Base-by-base conservation (phyloP, 2,888 invertebrate genomes). In the Coleophora flavipennella region DNA sequence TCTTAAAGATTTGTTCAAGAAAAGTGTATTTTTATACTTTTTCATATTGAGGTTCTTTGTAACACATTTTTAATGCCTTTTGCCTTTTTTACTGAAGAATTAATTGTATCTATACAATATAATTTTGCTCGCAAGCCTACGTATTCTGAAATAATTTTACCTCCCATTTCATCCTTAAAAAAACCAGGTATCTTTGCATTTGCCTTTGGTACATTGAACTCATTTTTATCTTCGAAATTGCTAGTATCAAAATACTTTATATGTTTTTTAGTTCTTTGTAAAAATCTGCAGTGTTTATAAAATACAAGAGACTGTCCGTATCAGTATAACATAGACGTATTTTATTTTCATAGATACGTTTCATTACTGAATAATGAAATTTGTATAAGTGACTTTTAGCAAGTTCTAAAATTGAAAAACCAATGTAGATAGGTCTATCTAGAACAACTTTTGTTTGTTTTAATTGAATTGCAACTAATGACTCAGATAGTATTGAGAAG, bases 161-260 rank as follows among this genome's bases (percentile, higher is more conserved):
- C 44, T 25, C 41, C 39, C 39, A 47, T 28, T 32, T 47, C 47
- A 40, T 47, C 44, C 27, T 46, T 44, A 14, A 44, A 43, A 36
- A 20, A 36, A 1, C 46, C 46, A 6, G 46, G 46, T 14, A 43
- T 31, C 40, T 41, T 43, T 10, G 32, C 33, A 31, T 46, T 44
- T 3, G 32, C 28, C 35, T n/a, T 13, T 8, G 41, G 39, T 13
- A 48, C 28, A 10, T 29, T 10, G 34, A 35, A 38, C 1, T 13
- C 25, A 38, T 48, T 44, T 26, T 45, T 27, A 6, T 2, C 0
- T 8, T 11, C 9, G 38, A 40, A 45, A 35, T 48, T 48, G 33
- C 40, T 43, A 9, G 48, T 48, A 40, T 48, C 48, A 36, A 42
- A 48, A n/a, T 28, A 12, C 25, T 33, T 28, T 10, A 48, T 33